These are phyloP conservation scores for Acanthosoma haemorrhoidale DNA, from an alignment of 2,888 invertebrate genomes.

Conservation along the genomic window DNA sequence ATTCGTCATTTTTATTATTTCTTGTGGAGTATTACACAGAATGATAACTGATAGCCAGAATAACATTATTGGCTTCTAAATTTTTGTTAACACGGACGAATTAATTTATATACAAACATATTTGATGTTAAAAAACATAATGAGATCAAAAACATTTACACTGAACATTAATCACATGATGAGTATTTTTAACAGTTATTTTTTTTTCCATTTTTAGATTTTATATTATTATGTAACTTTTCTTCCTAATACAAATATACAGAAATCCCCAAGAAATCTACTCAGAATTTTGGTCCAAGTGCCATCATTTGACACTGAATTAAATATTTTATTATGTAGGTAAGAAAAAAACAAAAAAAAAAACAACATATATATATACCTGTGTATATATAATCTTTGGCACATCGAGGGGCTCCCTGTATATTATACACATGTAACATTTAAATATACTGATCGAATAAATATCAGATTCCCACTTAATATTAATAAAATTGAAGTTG, in stretches of 20 bases:
- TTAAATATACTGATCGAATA: slow-evolving; percentile 24
- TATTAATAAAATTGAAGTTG: slow-evolving; percentile 25
- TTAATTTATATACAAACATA: slow-evolving; percentile 34
- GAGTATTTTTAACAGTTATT: slow-evolving; percentile 25
- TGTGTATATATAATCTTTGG: slow-evolving; percentile 31
- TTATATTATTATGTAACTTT: background rate
- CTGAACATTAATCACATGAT: slow-evolving; percentile 38
- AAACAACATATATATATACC: slow-evolving; percentile 7
- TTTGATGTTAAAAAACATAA: slow-evolving; percentile 34
- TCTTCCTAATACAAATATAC: slow-evolving; percentile 15
- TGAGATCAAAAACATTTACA: slow-evolving; percentile 40
- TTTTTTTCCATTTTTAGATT: background rate
- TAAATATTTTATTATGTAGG: slow-evolving; percentile 1
- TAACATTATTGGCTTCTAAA: slow-evolving; percentile 3
- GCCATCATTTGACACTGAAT: slow-evolving; percentile 3
- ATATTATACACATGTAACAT: slow-evolving; percentile 14
- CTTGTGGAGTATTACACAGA: slow-evolving; percentile 5
- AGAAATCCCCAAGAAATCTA: slow-evolving; percentile 30
- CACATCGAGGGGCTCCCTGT: slow-evolving; percentile 27
- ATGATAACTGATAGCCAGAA: background rate
- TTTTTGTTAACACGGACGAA: slow-evolving; percentile 29
- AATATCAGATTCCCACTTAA: slow-evolving; percentile 23
- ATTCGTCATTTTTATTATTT: slow-evolving; percentile 23
- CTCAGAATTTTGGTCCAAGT: slow-evolving; percentile 27
- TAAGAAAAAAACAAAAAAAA: slow-evolving; percentile 13